phyloP scores from a whole-genome alignment of 1,140 invertebrate genomes.

The Papilio xuthus region DNA sequence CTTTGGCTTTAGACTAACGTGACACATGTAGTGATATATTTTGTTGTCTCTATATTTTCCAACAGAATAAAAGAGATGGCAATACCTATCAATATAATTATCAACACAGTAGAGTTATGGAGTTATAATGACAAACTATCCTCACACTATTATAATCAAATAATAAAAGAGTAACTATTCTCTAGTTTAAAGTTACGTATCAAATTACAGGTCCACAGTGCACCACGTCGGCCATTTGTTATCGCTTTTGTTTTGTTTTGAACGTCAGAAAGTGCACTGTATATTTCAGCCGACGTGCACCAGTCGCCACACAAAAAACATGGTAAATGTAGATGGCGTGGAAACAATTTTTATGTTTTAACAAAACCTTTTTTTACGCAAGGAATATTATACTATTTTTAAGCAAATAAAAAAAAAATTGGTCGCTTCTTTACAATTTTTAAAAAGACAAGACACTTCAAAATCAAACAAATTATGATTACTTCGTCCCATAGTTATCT shows the following conservation, averaged over 20 bases:
- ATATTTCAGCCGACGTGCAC: not conserved
- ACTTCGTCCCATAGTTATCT: no score
- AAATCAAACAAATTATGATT: no score
- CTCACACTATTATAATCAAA: not conserved
- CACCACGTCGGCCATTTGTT: not conserved
- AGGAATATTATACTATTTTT: not conserved
- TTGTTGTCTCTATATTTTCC: no score
- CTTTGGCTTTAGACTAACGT: no score
- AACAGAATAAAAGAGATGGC: no score
- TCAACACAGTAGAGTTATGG: no score
- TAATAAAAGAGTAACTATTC: not conserved
- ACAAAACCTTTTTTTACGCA: not conserved
- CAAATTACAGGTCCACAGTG: not conserved
- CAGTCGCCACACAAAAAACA: not conserved
- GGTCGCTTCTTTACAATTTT: no score
- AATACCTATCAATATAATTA: no score
- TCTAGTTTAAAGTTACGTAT: not conserved
- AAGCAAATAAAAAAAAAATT: not conserved
- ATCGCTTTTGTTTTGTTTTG: conserved; percentile 1
- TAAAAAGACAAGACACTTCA: no score
- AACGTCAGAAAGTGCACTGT: not conserved
- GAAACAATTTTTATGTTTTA: not conserved
- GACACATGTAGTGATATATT: no score
- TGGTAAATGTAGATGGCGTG: not conserved
- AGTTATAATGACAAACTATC: no score